phyloP scores from a whole-genome alignment of 2,797 vertebrate species.

The Characodon lateralis region DNA sequence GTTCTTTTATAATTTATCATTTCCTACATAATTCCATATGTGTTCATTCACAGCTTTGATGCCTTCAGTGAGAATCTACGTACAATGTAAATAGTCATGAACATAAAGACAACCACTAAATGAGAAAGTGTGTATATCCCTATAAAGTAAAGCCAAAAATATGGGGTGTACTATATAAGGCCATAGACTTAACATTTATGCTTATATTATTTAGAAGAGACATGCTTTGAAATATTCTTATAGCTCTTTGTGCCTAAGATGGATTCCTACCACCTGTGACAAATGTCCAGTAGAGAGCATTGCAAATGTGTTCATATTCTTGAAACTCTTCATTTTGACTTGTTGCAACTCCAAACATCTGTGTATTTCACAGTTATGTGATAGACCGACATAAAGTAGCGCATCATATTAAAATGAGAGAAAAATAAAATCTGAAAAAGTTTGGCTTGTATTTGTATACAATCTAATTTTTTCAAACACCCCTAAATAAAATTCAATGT shows the following conservation, averaged over 20 bases:
- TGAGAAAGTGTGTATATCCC: too few relatives aligned
- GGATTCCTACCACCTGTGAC: background rate
- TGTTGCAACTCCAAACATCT: background rate
- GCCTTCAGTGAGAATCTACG: too few relatives aligned
- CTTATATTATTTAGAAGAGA: background rate
- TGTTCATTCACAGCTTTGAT: too few relatives aligned
- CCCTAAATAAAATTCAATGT: background rate
- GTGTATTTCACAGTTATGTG: background rate
- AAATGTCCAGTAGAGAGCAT: background rate
- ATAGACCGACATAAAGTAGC: background rate
- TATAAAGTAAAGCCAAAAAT: background rate
- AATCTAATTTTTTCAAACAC: background rate
- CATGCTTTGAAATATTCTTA: background rate
- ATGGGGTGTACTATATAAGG: background rate
- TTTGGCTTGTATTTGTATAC: background rate
- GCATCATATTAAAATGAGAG: background rate
- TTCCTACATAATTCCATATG: too few relatives aligned
- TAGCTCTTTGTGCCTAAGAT: background rate
- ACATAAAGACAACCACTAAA: too few relatives aligned
- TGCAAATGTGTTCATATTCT: background rate
- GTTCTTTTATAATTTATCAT: too few relatives aligned
- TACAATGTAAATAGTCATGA: too few relatives aligned
- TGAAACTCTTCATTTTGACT: background rate
- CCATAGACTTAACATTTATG: background rate
- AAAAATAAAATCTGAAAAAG: background rate